Base-by-base conservation (phyloP, 2,113 vertebrate genomes). In the Etheostoma cragini region DNA sequence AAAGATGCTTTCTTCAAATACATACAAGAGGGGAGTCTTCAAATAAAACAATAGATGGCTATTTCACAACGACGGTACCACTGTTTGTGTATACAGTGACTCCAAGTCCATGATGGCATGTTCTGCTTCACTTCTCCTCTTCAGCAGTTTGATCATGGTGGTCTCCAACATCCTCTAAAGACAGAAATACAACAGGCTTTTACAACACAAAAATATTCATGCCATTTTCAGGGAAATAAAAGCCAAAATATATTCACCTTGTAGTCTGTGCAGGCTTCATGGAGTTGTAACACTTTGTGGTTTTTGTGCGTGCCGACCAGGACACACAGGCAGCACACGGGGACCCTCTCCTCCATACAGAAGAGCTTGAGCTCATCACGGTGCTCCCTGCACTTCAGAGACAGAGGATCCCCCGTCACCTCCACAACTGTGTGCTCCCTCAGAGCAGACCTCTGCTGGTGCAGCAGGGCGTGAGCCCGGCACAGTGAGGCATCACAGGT, bases 401-500 rank as follows among this genome's bases (percentile, higher is more conserved):
- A 94, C 86, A 93, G 81, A 1, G 72, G 87, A 56, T 95, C 92
- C 0, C 72, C 76, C 0, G 90, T 94, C 64, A 94, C 89, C 46
- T 94, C 92, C 68, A 94, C 91, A 12, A 95, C 57, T 0, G 93
- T 94, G 84, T 95, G 94, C 26, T 91, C 89, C 84, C 78, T 89
- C 47, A 95, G 78, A n/a, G 84, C 89, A 53, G 87, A 88, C 75
- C 87, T 94, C 81, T 90, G 87, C 88, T 93, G 88, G 71, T 95
- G 94, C 60, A 93, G 83, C 60, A 88, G 88, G 30, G 91, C 84
- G 2, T 96, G 94, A 54, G 91, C 94, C 68, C 85, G 87, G 72
- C 94, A 96, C 68, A 95, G 86, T 0, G 93, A 92, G 21, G 94
- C 95, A 14, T 95, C 94, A 17, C 94, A 95, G 66, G 93, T 95